Evolutionary conservation across 2,113 vertebrate species (phyloP), one percentile per base, ranked within the genome.

Genomic region (Bujurquina vittata): DNA sequence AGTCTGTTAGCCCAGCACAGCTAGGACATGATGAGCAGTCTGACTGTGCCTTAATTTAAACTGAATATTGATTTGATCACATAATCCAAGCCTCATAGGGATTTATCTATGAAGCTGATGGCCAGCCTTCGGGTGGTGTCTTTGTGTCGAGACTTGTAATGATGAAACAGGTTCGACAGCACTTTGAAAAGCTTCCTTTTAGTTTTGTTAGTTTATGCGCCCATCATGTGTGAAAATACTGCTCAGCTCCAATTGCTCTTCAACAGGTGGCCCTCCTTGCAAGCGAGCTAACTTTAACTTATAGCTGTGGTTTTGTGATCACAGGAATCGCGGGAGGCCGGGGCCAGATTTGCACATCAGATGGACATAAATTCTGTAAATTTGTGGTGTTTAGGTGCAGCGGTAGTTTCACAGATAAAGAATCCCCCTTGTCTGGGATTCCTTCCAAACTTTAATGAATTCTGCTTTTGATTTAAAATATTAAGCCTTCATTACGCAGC

Each of bases 331-430:
- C 81, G 67, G 81, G 89, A 43, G 73, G 65, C 46, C 12, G 4
- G n/a, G 46, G 67, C 74, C 46, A 78, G 18, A 56, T 80, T 84
- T 78, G 65, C 76, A 87, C 81, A 31, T 90, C 79, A 86, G 75
- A 87, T 82, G 56, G 56, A 33, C 35, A n/a, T 73, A 26, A 79
- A 49, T 59, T n/a, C 49, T 3, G 26, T 29, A 58, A 62, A 72
- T n/a, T 54, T 54, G 63, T 80, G 15, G 3, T 46, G 20, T 14
- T 40, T 7, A 49, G 73, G 40, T 17, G 4, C 58, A 23, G 49
- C 1, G 8, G 49, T 55, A 15, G 35, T 29, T 78, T 46, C 12
- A 57, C 10, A 31, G n/a, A 67, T 63, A 37, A 22, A 83, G 54
- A 40, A 7, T 33, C 49, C 26, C 5, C 65, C 23, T 69, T 2